Conservation (phyloP, 1,140 invertebrate species). For the Elysia chlorotica region DNA sequence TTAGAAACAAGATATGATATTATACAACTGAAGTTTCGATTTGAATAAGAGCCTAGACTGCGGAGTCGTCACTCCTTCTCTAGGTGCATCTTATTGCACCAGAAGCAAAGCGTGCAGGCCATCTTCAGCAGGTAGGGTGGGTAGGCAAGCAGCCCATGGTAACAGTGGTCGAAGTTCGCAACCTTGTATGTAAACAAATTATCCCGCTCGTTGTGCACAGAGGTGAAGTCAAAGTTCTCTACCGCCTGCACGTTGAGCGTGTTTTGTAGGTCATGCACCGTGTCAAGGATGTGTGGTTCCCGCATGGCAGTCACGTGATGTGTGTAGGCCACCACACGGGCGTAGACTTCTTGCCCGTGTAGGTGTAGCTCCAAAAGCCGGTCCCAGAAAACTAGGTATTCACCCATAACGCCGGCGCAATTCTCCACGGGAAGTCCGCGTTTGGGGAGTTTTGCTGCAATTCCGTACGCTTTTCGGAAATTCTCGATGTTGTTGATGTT, state of each 20-base stretch:
- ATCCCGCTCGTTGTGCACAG: slow-evolving; percentile 39
- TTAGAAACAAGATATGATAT: background rate
- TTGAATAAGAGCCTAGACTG: no score
- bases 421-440: slow-evolving; percentile 28
- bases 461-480: slow-evolving; percentile 29
- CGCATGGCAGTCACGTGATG: slow-evolving; percentile 36
- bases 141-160: slow-evolving; percentile 42
- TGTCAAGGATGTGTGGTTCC: slow-evolving; percentile 37
- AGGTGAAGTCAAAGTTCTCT: slow-evolving; percentile 42
- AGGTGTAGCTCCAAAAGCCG: slow-evolving; percentile 34
- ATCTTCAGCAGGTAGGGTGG: slow-evolving; percentile 44
- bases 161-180: slow-evolving; percentile 35
- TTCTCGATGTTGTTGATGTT: slow-evolving; percentile 31
- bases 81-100: slow-evolving; percentile 39
- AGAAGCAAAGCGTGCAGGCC: slow-evolving; percentile 41
- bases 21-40: background rate
- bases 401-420: slow-evolving; percentile 30
- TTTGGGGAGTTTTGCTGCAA: slow-evolving; percentile 30
- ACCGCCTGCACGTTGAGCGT: slow-evolving; percentile 26
- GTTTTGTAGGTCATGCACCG: slow-evolving; percentile 40
- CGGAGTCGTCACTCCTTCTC: slow-evolving; percentile 47
- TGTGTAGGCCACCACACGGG: slow-evolving; percentile 37
- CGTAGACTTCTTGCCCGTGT: slow-evolving; percentile 34
- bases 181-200: slow-evolving; percentile 51
- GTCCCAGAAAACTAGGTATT: slow-evolving; percentile 42